Conservation (phyloP, 2,797 vertebrate genomes). For the Catamblyrhynchus diadema region DNA sequence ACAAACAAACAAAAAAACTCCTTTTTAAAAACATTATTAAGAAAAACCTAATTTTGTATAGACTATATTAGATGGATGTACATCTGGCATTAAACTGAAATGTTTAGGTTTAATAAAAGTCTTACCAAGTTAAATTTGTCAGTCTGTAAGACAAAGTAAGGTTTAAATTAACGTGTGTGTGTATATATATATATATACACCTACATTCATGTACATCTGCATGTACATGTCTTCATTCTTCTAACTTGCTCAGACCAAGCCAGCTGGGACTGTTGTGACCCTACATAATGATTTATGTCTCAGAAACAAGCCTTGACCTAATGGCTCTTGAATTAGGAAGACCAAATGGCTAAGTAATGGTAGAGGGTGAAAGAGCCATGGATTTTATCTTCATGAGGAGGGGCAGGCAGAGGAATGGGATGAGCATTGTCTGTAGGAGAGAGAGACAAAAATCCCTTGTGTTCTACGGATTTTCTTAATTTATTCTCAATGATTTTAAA, state of each 20-base stretch:
- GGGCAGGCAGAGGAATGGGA: not conserved
- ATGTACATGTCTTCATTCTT: not conserved
- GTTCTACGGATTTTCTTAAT: not conserved
- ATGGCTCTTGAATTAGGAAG: not conserved
- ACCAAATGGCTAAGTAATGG: not conserved
- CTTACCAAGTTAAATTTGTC: not conserved
- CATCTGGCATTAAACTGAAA: not conserved
- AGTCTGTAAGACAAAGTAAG: not conserved
- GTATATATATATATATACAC: too few species aligned
- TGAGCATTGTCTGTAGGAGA: not conserved
- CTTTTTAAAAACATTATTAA: not conserved
- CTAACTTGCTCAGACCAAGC: not conserved
- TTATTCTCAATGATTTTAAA: not conserved
- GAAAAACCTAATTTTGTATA: not conserved
- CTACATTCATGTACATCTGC: not conserved
- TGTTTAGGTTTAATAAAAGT: not conserved
- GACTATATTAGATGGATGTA: not conserved
- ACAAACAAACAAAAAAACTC: fast-evolving
- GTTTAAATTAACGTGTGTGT: not conserved
- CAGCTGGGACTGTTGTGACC: not conserved
- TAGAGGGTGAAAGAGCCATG: not conserved
- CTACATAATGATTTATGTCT: fast-evolving
- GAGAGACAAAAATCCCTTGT: not conserved
- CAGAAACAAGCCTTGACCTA: not conserved
- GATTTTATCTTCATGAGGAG: not conserved